These are phyloP conservation scores for Drosophila kohkoa DNA, from an alignment of 1,140 invertebrate genomes.

Conservation along the genomic window DNA sequence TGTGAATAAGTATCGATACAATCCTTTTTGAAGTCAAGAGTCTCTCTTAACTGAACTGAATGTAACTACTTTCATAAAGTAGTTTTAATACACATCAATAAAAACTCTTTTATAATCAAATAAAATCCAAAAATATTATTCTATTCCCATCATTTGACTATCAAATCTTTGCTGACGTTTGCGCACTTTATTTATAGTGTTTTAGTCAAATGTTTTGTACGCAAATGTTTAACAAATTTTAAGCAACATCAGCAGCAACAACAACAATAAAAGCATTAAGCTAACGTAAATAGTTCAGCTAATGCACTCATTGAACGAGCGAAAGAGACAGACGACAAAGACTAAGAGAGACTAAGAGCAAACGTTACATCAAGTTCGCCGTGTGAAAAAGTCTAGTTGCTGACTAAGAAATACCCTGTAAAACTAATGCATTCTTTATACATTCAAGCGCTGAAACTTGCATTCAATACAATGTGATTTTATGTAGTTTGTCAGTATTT, in stretches of 20 bases:
- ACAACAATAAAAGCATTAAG: conserved; percentile 17
- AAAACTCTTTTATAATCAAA: background rate
- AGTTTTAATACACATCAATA: too few species aligned
- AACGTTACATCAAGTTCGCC: background rate
- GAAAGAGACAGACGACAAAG: background rate
- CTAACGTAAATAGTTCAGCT: conserved; percentile 27
- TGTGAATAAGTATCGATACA: too few species aligned
- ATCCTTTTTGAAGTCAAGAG: too few species aligned
- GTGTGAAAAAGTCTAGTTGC: background rate
- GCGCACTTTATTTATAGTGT: conserved; percentile 18
- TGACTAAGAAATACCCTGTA: conserved; percentile 11
- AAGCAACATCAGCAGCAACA: conserved; percentile 27
- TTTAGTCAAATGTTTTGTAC: conserved; percentile 40
- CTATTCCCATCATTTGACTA: background rate
- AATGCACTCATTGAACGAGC: conserved; percentile 10
- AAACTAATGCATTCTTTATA: background rate
- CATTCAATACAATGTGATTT: too few species aligned
- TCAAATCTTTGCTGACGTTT: conserved; percentile 5
- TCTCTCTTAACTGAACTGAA: too few species aligned
- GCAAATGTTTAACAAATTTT: conserved; percentile 57
- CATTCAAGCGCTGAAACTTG: too few species aligned
- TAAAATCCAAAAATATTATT: background rate
- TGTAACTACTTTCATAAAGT: too few species aligned
- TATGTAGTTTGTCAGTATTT: too few species aligned
- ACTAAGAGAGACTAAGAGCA: background rate